Base-by-base conservation (phyloP, 2,888 invertebrate species). In the Zaprionus lineosus region DNA sequence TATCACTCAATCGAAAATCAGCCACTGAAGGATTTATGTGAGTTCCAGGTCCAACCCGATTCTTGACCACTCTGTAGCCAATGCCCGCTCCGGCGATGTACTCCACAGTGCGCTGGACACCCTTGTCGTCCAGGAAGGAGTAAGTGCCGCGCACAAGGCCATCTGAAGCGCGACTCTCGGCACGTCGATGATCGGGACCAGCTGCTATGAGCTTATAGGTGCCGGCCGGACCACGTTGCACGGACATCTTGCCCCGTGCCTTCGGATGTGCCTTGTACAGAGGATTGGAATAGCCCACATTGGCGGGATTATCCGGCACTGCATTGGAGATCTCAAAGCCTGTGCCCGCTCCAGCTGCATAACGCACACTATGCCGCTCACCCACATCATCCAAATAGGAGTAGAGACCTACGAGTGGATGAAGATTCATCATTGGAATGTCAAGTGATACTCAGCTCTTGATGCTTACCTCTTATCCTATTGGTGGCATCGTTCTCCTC, bases 71-170 rank as follows among this genome's bases (percentile, higher is more conserved):
- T 33, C 94, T 91, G 84, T 95, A 95, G 0, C 95, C 95, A 37
- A 95, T 95, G 63, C 90, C 94, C 0, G 95, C 94, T 0, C 95
- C 95, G 0, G 95, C 95, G 69, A 89, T 94, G 87, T 95, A 95
- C 88, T 95, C 93, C 0, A 95, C 95, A 0, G 95, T 94, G 67
- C 93, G 93, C 87, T 95, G 94, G 16, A 94, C 93, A 0, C 95
- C 95, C 90, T 95, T 94, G 79, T 95, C 95, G 72, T 95, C 95
- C 11, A 95, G 89, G 86, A 94, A 95, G 0, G 95, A 94, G 90
- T 95, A 95, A 0, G 94, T 94, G 21, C 95, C 95, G 67, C 94
- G 90, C 1, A 95, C 94, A 67, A 95, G 92, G 9, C 94, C 94
- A 50, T 92, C 92, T 0, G 94, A 91, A 65, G 94, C 94, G 63